Evolutionary conservation across 92 coral and sea anemone genomes (phyloP), one percentile per base, ranked within the genome.

Genomic region (Paragorgia papillata): DNA sequence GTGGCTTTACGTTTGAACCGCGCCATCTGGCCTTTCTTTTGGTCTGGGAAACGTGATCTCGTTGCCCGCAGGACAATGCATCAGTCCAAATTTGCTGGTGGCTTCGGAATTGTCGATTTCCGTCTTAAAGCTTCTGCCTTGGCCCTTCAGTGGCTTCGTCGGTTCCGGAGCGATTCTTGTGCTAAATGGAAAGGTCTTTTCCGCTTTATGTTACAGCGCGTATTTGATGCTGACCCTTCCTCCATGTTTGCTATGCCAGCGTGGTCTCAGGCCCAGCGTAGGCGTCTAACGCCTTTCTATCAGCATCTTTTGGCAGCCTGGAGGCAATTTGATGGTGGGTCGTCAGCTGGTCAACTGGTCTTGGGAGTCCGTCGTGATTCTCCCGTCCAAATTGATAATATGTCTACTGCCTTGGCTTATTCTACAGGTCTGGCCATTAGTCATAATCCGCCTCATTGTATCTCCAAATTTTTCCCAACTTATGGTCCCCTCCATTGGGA

Each of bases 31-130:
- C 20, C 62, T 21, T 20, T 69, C 28, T 1, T 25, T 27, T 69
- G 57, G n/a, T n/a, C n/a, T n/a, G n/a, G n/a, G n/a, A n/a, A n/a
- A n/a, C n/a, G n/a, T n/a, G n/a, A n/a, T n/a, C n/a, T n/a, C n/a
- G n/a, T n/a, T n/a, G n/a, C n/a, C n/a, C n/a, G n/a, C n/a, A n/a
- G n/a, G n/a, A n/a, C n/a, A n/a, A n/a, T n/a, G n/a, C n/a, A n/a
- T n/a, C n/a, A n/a, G n/a, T n/a, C n/a, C n/a, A n/a, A n/a, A n/a
- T n/a, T n/a, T n/a, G n/a, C n/a, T n/a, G n/a, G n/a, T n/a, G n/a
- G n/a, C n/a, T n/a, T n/a, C n/a, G 77, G 15, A 8, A 55, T 67
- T 54, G 75, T 67, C 51, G 75, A 67, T 67, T 67, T 67, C 56
- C 75, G 53, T 44, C 51, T 35, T 34, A 67, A 67, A 44, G 56